phyloP scores from a whole-genome alignment of 2,113 vertebrate species.

The Lynx canadensis region DNA sequence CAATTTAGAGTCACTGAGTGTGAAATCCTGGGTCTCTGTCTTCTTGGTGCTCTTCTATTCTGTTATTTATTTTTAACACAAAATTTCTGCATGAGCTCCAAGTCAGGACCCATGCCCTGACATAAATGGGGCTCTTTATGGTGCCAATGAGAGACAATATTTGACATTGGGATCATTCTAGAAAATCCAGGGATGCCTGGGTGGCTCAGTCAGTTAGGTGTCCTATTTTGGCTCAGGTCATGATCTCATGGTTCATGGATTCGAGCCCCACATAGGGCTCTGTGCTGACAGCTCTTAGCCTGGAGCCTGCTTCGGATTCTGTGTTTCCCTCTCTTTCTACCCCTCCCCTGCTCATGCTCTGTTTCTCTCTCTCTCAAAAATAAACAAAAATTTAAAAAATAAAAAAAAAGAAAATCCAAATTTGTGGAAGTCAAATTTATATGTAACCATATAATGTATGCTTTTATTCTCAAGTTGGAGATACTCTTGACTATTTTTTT shows the following conservation, averaged over 20 bases:
- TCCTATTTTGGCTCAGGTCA: no score
- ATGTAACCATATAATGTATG: not conserved
- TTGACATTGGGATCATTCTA: slow-evolving; percentile 31
- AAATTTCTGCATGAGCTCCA: slow-evolving; percentile 10
- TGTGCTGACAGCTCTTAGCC: no score
- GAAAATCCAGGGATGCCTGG: not conserved
- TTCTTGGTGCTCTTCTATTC: not conserved
- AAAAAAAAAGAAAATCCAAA: not conserved
- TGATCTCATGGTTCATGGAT: no score
- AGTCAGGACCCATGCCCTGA: slow-evolving; percentile 16
- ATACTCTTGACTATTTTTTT: not conserved
- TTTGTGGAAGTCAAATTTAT: not conserved
- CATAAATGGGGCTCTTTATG: not conserved
- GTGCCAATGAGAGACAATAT: not conserved
- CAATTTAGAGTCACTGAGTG: not conserved
- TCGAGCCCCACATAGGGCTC: no score
- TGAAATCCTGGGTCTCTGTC: not conserved
- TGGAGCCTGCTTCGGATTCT: no score
- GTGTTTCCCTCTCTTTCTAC: no score
- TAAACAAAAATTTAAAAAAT: no score
- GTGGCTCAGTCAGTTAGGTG: no score
- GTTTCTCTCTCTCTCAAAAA: no score
- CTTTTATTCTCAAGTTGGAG: not conserved
- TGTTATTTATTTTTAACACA: slow-evolving; percentile 10
- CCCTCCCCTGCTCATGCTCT: no score